These are phyloP conservation scores for Ochropleura plecta DNA, from an alignment of 2,888 invertebrate genomes.

Conservation along the genomic window DNA sequence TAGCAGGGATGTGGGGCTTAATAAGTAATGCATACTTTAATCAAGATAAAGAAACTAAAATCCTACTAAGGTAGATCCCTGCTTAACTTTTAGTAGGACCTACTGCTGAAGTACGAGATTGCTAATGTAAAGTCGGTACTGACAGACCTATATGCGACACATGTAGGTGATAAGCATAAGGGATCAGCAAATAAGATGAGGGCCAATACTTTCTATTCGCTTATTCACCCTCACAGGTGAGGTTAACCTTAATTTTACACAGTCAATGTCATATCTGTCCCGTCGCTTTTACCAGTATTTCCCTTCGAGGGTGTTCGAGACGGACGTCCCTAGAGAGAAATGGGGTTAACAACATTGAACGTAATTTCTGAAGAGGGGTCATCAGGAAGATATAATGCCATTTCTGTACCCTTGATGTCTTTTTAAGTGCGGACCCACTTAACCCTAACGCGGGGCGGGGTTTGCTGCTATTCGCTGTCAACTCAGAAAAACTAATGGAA, in stretches of 20 bases:
- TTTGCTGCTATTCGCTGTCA: slow-evolving; percentile 75
- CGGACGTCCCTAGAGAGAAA: slow-evolving; percentile 76
- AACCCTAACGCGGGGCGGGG: slow-evolving; percentile 83
- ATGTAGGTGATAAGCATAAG: neutral
- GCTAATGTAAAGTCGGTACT: neutral
- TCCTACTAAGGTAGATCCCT: neutral
- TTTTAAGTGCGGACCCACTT: slow-evolving; percentile 90
- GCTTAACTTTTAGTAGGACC: neutral
- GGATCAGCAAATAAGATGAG: neutral
- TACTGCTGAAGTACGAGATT: neutral
- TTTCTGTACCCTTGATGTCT: slow-evolving; percentile 90
- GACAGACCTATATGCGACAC: neutral
- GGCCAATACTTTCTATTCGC: slow-evolving; percentile 9
- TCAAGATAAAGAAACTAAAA: neutral
- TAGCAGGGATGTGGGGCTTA: neutral
- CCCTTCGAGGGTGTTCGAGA: slow-evolving; percentile 66
- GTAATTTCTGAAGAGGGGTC: slow-evolving; percentile 87
- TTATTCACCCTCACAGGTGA: slow-evolving; percentile 32
- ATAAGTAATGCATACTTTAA: neutral
- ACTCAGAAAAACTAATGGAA: slow-evolving; percentile 77
- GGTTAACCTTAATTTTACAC: slow-evolving; percentile 56
- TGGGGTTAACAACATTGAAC: slow-evolving; percentile 82
- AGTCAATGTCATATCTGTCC: slow-evolving; percentile 70
- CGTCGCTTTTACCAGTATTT: slow-evolving; percentile 65
- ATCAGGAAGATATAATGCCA: slow-evolving; percentile 89